Conservation (phyloP, 1,140 invertebrate species). For the Nebria ingens region DNA sequence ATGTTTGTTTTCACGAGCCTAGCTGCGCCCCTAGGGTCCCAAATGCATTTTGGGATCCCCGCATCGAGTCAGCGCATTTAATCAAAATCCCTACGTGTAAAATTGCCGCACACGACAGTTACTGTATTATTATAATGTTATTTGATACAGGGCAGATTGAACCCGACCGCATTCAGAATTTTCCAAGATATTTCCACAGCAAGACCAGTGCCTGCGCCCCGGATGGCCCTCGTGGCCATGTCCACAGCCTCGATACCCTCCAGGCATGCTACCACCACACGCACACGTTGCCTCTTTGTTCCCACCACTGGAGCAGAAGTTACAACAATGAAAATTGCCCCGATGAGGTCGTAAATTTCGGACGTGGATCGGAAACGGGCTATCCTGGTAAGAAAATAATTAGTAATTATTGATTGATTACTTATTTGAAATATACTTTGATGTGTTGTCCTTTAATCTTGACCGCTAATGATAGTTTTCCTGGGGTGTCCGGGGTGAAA, state of each 20-base stretch:
- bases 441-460: slow-evolving; percentile 50
- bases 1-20: too few species aligned
- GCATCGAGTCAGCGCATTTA: too few species aligned
- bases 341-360: slow-evolving; percentile 44
- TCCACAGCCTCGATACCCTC: slow-evolving; percentile 65
- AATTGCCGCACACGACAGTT: too few species aligned
- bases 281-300: slow-evolving; percentile 54
- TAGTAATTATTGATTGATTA: too few species aligned
- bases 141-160: background rate
- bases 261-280: slow-evolving; percentile 60
- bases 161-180: background rate
- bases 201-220: slow-evolving; percentile 69
- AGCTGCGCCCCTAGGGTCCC: too few species aligned
- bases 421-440: slow-evolving; percentile 36
- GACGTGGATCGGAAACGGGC: slow-evolving; percentile 46
- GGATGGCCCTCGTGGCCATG: slow-evolving; percentile 70
- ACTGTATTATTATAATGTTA: background rate
- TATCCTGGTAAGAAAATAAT: slow-evolving; percentile 34
- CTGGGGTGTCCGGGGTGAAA: slow-evolving; percentile 47
- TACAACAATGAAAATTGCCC: slow-evolving; percentile 67
- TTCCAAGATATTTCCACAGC: slow-evolving; percentile 53
- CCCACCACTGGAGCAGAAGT: slow-evolving; percentile 70
- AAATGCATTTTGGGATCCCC: too few species aligned
- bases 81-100: too few species aligned
- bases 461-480: slow-evolving; percentile 44